These are phyloP conservation scores for Napeogenes inachia DNA, from an alignment of 2,888 invertebrate species.

Conservation along the genomic window DNA sequence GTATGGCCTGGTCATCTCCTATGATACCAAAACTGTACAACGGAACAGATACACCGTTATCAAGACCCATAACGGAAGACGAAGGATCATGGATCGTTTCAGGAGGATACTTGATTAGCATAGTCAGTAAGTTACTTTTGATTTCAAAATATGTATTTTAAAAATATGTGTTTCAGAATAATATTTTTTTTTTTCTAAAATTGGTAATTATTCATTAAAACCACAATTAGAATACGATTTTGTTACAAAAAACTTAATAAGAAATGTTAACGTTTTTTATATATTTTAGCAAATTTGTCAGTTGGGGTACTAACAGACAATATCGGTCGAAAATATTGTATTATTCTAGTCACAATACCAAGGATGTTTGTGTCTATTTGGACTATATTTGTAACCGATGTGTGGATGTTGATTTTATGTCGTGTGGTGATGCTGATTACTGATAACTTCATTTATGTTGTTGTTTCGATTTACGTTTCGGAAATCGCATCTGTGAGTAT, in stretches of 20 bases:
- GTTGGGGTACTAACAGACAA: conserved; percentile 43
- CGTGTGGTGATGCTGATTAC: conserved; percentile 31
- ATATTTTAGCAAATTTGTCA: conserved; percentile 34
- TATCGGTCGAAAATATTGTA: conserved; percentile 40
- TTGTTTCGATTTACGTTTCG: neutral
- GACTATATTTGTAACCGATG: conserved; percentile 41
- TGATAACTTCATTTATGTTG: neutral
- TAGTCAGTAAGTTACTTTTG: conserved; percentile 31
- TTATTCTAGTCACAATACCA: conserved; percentile 46
- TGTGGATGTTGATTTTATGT: conserved; percentile 46
- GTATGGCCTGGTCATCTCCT: neutral
- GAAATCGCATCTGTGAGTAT: conserved; percentile 37
- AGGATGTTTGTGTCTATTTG: conserved; percentile 42
- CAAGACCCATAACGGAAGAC: conserved; percentile 43
- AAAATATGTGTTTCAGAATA: no score
- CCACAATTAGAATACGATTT: conserved; percentile 9
- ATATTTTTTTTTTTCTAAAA: no score
- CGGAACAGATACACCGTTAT: conserved; percentile 38
- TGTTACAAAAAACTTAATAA: no score
- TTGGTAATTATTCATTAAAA: neutral
- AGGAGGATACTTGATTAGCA: conserved; percentile 41
- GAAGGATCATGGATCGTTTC: conserved; percentile 61
- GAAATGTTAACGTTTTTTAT: no score
- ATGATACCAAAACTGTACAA: neutral
- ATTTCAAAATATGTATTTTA: no score